Base-by-base conservation (phyloP, 2,888 invertebrate species). In the Sericinus montela region DNA sequence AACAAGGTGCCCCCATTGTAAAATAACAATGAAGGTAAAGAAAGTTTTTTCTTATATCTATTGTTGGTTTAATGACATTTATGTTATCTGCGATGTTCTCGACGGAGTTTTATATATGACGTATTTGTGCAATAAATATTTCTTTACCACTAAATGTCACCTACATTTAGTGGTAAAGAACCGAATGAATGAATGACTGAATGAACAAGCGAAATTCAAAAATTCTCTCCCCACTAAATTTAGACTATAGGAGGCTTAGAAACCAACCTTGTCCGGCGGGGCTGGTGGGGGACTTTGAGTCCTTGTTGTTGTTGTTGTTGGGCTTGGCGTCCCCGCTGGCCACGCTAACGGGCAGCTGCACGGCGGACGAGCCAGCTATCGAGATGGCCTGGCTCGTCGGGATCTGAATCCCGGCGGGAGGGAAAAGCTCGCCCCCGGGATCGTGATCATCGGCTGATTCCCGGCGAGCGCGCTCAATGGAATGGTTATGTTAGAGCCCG, bases 401-500 rank as follows among this genome's bases (percentile, higher is more conserved):
- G 45, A 69, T 65, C 56, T 63, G 63, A 44, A 68, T 58, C 39
- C 60, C 62, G 48, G 52, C 58, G 50, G 63, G 56, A 58, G 80
- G 58, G 88, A 75, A 51, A 91, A 78, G 60, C 90, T 91, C 35
- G 32, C 10, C 32, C 90, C 90, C 45, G 91, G 91, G 63, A 91
- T 90, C 25, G 87, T 87, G 51, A 91, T 80, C 65, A 91, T 80
- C 54, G 80, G 76, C 63, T 90, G 91, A 60, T 73, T 77, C 54
- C 80, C 79, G 60, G 81, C 72, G 67, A 89, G 67, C 58, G 87
- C 85, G 70, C 80, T 81, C 66, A 89, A 63, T 45, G 92, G 92
- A 61, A 92, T 90, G 67, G 90, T 83, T 61, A 92, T 84, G 78
- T 92, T 92, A 65, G 92, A 92, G 69, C 92, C 92, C 49, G 92